Base-by-base conservation (phyloP, 2,888 invertebrate species). In the Ectobius pallidus region DNA sequence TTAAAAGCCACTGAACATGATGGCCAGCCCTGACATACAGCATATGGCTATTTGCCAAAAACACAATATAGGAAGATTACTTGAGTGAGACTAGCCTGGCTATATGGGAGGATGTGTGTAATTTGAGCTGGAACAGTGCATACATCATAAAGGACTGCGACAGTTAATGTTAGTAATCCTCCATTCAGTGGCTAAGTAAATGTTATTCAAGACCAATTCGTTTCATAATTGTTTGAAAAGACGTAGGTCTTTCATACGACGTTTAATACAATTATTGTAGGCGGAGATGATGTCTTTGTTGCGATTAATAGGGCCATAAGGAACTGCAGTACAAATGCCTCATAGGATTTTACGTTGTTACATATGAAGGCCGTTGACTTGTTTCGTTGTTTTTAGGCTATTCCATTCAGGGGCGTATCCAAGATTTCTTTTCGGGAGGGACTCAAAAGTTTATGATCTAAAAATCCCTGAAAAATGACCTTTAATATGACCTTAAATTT, bases 51-150 rank as follows among this genome's bases (percentile, higher is more conserved):
- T 25, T 30, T 58, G 58, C 58, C 58, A 58, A 32, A 58, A 27
- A 30, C 18, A n/a, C 58, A 58, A 58, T 58, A 30, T 58, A 58
- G 6, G 22, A 32, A 30, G 30, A 58, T 58, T 25, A 58, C 27
- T 14, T 1, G 14, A 25, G 25, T 22, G 6, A 25, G 52, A 9
- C 6, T 25, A 52, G 25, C 52, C 52, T 52, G 25, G 1, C 25
- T 25, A 20, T 30, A 1, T 30, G 18, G n/a, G 44, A 65, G 65
- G 65, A 65, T 65, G 65, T 65, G 18, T 42, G 46, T 65, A 65
- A 65, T 65, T 65, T 65, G 65, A 65, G 46, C 22, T 7, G 7
- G n/a, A 27, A 65, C 16, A 25, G n/a, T n/a, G n/a, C 22, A 42
- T 42, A 14, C 63, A 52, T 52, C 25, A 52, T 25, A 25, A 52